Evolutionary conservation across 92 coral and sea anemone genomes (phyloP), one percentile per base, ranked within the genome.

Genomic region (Epizoanthus scotinus): DNA sequence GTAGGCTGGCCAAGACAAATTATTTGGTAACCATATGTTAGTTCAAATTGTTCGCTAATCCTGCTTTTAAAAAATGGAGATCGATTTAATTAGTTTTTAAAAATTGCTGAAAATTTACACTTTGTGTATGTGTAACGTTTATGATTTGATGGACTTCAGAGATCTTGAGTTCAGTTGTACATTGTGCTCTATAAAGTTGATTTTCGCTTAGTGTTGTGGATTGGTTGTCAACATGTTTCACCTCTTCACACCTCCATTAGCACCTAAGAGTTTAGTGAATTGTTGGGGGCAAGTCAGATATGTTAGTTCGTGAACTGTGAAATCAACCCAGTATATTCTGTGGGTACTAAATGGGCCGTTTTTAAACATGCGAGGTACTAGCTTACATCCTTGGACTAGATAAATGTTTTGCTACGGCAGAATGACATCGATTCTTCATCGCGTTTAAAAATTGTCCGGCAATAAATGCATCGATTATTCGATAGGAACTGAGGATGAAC

Each of bases 381-480:
- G 52, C 13, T 15, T 10, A 47, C 52, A 13, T 47, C 13, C 12
- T 47, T 47, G 9, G 58, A 78, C 67, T 74, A 44, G 60, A 83
- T 83, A 73, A 83, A 83, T 74, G 74, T 83, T 65, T 83, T 75
- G 86, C 73, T 55, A 29, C 62, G 49, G 34, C 8, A 73, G 10
- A 44, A 44, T 44, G 52, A 15, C 52, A 44, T 44, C 27, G 20
- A 3, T 14, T 64, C 26, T 64, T 20, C 28, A 10, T 64, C n/a
- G 15, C 31, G 18, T 34, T 12, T 64, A 64, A 64, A 64, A 29
- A 28, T 64, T 13, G 13, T 64, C 20, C 28, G 17, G 38, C 6
- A 26, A 64, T 29, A 28, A 29, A 27, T 64, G 20, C 18, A 15
- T 20, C 52, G 52, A 12, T 42, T n/a, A n/a, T n/a, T n/a, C n/a